Evolutionary conservation across 2,797 vertebrate species (phyloP), one percentile per base, ranked within the genome.

Genomic region (Urosaurus nigricauda): DNA sequence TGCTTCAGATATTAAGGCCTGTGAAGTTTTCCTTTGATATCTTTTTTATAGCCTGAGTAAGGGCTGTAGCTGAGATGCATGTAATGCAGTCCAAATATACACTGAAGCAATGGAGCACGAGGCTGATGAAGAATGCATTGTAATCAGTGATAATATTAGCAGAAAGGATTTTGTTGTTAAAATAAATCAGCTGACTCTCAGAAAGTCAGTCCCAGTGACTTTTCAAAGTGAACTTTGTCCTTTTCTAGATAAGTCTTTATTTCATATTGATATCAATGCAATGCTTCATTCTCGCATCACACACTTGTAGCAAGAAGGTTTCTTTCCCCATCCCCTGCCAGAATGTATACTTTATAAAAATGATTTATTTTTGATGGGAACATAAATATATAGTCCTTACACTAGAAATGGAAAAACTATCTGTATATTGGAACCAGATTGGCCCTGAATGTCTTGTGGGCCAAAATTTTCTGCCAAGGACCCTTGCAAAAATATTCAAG

Each of bases 1-100:
- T 58, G 47, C 51, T 78, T 85, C 60, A 85, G 75, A 79, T 90
- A 79, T 87, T 87, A 87, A 84, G 75, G 43, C 47, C 51, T 88
- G 58, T 82, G 71, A 89, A n/a, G 1, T 83, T 51, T 74, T 1
- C 0, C n/a, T 90, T 68, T 19, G 77, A 60, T 91, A 80, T 87
- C 89, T 82, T 85, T 58, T 92, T 88, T 2, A 17, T 88, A 17
- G 1, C 47, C 8, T 73, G 51, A 90, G 63, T 7, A 19, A 53
- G 0, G 6, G 85, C 51, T 84, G 51, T 81, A 84, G 37, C 84
- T 75, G 79, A 89, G 85, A 53, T 63, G 79, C 87, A 84, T 71
- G 4, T 0, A n/a, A n/a, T 7, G 17, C 2, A 47, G 0, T 35
- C 19, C 87, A 71, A 70, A 9, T 26, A 70, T 16, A 65, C 74